Evolutionary conservation across 2,113 vertebrate genomes (phyloP).

Genomic region (Myodes glareolus): DNA sequence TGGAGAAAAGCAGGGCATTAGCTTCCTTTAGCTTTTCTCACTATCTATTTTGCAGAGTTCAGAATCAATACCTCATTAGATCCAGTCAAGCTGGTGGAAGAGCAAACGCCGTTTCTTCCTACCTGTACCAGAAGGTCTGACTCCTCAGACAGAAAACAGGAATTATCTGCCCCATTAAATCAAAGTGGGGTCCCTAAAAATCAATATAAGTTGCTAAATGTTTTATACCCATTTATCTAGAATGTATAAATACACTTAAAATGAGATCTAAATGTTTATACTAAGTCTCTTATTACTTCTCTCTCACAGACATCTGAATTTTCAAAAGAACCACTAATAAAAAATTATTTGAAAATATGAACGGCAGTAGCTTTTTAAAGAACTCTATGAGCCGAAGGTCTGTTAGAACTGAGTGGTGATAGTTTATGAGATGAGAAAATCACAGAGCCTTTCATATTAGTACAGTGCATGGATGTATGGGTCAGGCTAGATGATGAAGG

Average conservation of each 20-base stretch:
- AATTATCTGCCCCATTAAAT: neutral
- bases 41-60: neutral
- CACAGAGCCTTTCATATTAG: neutral
- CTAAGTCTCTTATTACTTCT: neutral
- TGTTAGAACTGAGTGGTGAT: neutral
- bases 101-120: neutral
- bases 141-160: neutral
- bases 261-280: neutral
- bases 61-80: neutral
- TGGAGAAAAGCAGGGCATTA: too few species aligned
- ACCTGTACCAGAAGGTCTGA: neutral
- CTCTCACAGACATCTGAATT: neutral
- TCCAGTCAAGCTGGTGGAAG: neutral
- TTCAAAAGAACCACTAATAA: slow-evolving; percentile 40
- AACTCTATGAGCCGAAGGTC: neutral
- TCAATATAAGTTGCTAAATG: slow-evolving; percentile 46
- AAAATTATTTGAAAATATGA: slow-evolving; percentile 55
- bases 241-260: slow-evolving; percentile 61
- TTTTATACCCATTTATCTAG: slow-evolving; percentile 4
- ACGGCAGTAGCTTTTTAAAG: slow-evolving; percentile 18
- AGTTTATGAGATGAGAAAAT: slow-evolving; percentile 53
- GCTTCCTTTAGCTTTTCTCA: neutral
- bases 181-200: neutral
- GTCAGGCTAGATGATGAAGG: neutral
- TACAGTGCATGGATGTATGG: neutral